Evolutionary conservation across 64 coral and sea anemone species (phyloP), one percentile per base, ranked within the genome.

Genomic region (Porites lutea): DNA sequence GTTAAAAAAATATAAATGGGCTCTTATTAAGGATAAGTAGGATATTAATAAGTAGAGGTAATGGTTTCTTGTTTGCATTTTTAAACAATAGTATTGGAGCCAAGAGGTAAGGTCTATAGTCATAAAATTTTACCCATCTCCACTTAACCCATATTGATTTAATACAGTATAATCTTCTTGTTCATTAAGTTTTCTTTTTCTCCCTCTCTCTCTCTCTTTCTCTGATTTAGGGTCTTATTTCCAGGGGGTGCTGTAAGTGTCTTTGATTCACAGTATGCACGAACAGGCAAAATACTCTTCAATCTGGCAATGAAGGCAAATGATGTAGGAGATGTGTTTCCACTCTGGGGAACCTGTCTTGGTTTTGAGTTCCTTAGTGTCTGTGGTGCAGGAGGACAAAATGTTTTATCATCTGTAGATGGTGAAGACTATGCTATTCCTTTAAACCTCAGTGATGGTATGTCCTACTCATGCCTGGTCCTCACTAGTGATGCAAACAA

Each of bases 331-430:
- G 88, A 93, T 21, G 82, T 94, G 5, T 97, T 97, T 88, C 95
- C 95, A 43, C 48, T 97, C 37, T 97, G 95, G 95, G 92, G 91
- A 88, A 97, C 95, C 44, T 97, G 95, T 71, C 83, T 94, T 57
- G 95, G 95, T 13, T 97, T 97, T 67, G 16, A 97, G 37, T 50
- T 97, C 37, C 92, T 97, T 13, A 89, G 86, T 48, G 71, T 68
- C 49, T 22, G 90, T 59, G 92, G 86, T 2, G 81, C 88, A 18
- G 87, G 61, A 46, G 92, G 92, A 22, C 79, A 71, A 65, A 12
- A 94, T 0, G 16, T 94, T 52, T 65, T 71, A 68, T 66, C 86
- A 54, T 0, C 2, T 60, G 87, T 92, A 72, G 37, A 94, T 88
- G 95, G 65, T 78, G 92, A 88, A 82, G 79, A 97, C 63, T 93